These are phyloP conservation scores for Nycteola revayana DNA, from an alignment of 2,888 invertebrate genomes.

Conservation along the genomic window DNA sequence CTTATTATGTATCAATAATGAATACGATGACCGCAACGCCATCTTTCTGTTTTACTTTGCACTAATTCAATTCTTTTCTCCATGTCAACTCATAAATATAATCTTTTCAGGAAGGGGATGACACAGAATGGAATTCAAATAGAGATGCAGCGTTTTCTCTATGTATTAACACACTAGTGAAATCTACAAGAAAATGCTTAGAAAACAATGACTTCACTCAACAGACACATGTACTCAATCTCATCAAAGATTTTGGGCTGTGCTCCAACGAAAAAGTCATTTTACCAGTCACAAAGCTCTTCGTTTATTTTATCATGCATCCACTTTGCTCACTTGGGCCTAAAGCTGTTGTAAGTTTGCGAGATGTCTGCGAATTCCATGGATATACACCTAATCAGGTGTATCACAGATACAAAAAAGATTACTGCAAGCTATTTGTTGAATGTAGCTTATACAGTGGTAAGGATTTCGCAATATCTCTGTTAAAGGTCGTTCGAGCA, in stretches of 20 bases:
- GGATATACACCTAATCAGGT: conserved; percentile 79
- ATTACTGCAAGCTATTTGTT: conserved; percentile 83
- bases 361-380: conserved; percentile 80
- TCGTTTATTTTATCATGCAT: conserved; percentile 84
- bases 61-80: too few species aligned
- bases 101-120: conserved; percentile 46
- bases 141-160: conserved; percentile 58
- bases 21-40: too few species aligned
- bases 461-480: conserved; percentile 80
- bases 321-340: conserved; percentile 81
- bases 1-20: too few species aligned
- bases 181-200: conserved; percentile 71
- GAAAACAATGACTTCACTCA: conserved; percentile 73
- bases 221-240: conserved; percentile 78
- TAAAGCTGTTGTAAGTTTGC: conserved; percentile 80
- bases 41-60: too few species aligned
- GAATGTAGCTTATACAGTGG: conserved; percentile 82
- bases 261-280: conserved; percentile 58
- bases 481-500: conserved; percentile 84
- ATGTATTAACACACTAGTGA: conserved; percentile 67
- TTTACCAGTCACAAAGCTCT: conserved; percentile 72
- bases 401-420: conserved; percentile 84
- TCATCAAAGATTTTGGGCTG: conserved; percentile 77
- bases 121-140: conserved; percentile 43
- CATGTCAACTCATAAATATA: too few species aligned